Conservation (phyloP, 2,113 vertebrate species). For the Oreotrochilus melanogaster region DNA sequence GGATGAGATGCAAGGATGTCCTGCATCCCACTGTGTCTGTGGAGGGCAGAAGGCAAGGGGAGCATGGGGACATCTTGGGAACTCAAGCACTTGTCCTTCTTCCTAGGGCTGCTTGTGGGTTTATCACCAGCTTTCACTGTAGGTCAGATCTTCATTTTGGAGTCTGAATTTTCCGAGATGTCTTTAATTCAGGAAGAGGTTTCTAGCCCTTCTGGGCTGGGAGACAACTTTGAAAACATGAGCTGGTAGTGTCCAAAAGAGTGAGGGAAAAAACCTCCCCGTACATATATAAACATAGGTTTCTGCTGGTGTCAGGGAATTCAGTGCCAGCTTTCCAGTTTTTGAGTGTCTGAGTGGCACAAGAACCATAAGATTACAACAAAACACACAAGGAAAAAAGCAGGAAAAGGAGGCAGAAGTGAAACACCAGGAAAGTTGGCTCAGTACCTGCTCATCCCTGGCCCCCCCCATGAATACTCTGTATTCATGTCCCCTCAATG, state of each 20-base stretch:
- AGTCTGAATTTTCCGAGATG: not conserved
- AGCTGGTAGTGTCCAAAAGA: fast-evolving
- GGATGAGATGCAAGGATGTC: not conserved
- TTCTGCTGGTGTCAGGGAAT: not conserved
- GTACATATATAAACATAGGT: fast-evolving
- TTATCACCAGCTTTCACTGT: not conserved
- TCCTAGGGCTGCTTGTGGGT: fast-evolving
- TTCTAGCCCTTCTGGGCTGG: fast-evolving
- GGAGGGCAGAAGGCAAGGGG: not conserved
- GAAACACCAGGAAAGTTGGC: not conserved
- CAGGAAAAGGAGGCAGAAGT: not conserved
- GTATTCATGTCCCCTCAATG: not conserved
- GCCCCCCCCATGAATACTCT: not conserved
- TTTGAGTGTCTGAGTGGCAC: not conserved
- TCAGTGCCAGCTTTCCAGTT: not conserved
- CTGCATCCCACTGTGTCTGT: not conserved
- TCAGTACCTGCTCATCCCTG: fast-evolving
- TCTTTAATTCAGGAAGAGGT: not conserved
- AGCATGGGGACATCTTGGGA: fast-evolving
- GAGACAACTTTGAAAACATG: not conserved
- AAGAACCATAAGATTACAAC: not conserved
- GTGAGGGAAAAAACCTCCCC: fast-evolving
- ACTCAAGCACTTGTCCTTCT: not conserved
- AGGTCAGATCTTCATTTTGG: not conserved
- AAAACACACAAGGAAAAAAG: not conserved